Conservation (phyloP, 2,797 vertebrate species). For the Malacoraja senta region DNA sequence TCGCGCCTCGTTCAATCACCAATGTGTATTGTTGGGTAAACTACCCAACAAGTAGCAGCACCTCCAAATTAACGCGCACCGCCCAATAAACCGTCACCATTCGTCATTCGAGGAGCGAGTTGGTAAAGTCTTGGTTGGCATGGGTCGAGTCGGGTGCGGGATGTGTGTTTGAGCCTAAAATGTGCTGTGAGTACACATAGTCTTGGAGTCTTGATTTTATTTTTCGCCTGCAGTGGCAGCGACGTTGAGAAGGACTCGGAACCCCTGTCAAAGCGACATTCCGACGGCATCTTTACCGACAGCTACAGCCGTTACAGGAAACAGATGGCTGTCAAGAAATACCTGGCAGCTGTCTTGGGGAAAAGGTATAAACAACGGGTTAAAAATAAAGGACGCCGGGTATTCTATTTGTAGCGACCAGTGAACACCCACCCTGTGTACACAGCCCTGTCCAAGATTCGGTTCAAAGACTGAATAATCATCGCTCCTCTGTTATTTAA, state of each 20-base stretch:
- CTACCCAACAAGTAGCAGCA: background rate
- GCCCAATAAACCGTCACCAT: background rate
- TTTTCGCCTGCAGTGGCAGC: conserved; percentile 43
- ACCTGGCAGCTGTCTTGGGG: conserved; percentile 94
- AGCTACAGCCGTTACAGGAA: conserved; percentile 98
- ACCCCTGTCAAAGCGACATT: conserved; percentile 89
- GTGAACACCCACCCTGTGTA: conserved; percentile 61
- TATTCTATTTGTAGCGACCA: conserved; percentile 90
- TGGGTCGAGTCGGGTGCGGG: background rate
- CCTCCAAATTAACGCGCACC: background rate
- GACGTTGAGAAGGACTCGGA: conserved; percentile 73
- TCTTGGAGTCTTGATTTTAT: conserved; percentile 37
- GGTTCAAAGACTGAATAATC: conserved; percentile 90
- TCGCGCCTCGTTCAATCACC: too few relatives aligned
- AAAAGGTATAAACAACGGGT: conserved; percentile 99
- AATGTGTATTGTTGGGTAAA: background rate
- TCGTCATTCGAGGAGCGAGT: background rate
- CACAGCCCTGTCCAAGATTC: conserved; percentile 71
- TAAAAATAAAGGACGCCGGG: conserved; percentile 97
- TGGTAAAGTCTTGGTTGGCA: background rate
- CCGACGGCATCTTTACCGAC: conserved; percentile 97
- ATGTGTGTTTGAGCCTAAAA: background rate
- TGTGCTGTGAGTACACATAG: background rate
- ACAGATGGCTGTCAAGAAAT: conserved; percentile 99
- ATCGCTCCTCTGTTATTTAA: conserved; percentile 86